Percentiles rank a stretch among this genome's conserved stretches.
Evolutionary conservation across 2,113 vertebrate species (phyloP).

Genomic region (Paratilapia polleni): DNA sequence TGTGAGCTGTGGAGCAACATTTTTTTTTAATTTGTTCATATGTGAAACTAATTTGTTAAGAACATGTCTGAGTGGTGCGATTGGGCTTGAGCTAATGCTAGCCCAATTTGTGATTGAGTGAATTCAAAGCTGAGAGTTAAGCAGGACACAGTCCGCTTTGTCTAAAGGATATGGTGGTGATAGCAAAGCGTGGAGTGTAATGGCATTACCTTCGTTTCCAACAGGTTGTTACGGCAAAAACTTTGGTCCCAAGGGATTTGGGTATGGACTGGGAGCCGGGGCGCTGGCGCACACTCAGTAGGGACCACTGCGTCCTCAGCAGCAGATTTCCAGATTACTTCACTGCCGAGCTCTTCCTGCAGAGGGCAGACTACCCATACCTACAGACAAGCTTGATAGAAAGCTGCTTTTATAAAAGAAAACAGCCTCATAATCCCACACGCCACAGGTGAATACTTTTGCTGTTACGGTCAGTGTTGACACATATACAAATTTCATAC

Average conservation of each 20-base stretch:
- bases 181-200: background rate
- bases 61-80: background rate
- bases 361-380: constrained; percentile 8
- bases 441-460: background rate
- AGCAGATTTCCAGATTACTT: background rate
- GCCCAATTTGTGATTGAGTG: background rate
- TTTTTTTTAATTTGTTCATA: background rate
- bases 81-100: background rate
- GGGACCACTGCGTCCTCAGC: background rate
- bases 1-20: background rate
- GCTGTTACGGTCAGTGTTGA: background rate
- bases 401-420: background rate
- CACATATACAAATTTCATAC: background rate
- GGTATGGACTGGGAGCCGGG: constrained; percentile 91
- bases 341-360: constrained; percentile 16
- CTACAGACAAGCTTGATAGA: background rate
- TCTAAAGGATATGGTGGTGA: background rate
- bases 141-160: background rate
- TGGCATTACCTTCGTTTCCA: constrained; percentile 13
- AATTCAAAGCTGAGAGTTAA: background rate
- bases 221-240: constrained; percentile 94
- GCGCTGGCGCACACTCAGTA: constrained; percentile 89
- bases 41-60: fast-evolving
- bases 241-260: constrained; percentile 96
- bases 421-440: background rate